phyloP scores from a whole-genome alignment of 2,113 vertebrate genomes.

The Scomber japonicus region DNA sequence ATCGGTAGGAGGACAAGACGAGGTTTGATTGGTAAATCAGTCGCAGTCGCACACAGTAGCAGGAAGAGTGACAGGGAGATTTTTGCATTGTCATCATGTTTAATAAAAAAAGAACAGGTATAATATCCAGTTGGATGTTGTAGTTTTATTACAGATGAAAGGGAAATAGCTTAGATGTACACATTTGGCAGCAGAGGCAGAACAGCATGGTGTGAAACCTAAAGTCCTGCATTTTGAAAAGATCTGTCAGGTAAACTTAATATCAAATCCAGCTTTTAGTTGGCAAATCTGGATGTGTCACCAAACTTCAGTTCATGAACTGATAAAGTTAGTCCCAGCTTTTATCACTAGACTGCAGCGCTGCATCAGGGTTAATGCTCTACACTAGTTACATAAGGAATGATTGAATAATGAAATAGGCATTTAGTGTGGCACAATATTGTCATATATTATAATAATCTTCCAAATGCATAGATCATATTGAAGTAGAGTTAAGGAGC shows the following conservation, averaged over 20 bases:
- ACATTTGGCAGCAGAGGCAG: too few relatives aligned
- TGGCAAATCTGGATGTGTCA: too few relatives aligned
- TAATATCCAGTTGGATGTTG: too few relatives aligned
- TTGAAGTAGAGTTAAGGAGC: background rate
- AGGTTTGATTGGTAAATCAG: slow-evolving; percentile 33
- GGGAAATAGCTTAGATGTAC: too few relatives aligned
- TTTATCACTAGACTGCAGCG: background rate
- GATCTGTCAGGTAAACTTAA: too few relatives aligned
- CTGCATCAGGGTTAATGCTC: background rate
- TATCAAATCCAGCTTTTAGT: too few relatives aligned
- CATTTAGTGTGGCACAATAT: background rate
- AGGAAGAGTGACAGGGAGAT: slow-evolving; percentile 18
- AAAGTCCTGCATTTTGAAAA: too few relatives aligned
- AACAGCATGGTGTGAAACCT: too few relatives aligned
- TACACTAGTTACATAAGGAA: background rate
- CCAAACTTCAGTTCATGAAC: background rate
- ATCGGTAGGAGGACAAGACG: slow-evolving; percentile 1
- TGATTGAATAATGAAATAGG: background rate
- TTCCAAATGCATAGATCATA: slow-evolving; percentile 12
- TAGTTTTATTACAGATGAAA: too few relatives aligned
- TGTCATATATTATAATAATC: slow-evolving; percentile 3
- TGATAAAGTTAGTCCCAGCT: background rate
- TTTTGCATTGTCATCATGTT: background rate
- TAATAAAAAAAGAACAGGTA: too few relatives aligned
- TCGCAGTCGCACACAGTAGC: slow-evolving; percentile 1